Evolutionary conservation across 2,888 invertebrate genomes (phyloP).

Genomic region (Sesia bembeciformis): DNA sequence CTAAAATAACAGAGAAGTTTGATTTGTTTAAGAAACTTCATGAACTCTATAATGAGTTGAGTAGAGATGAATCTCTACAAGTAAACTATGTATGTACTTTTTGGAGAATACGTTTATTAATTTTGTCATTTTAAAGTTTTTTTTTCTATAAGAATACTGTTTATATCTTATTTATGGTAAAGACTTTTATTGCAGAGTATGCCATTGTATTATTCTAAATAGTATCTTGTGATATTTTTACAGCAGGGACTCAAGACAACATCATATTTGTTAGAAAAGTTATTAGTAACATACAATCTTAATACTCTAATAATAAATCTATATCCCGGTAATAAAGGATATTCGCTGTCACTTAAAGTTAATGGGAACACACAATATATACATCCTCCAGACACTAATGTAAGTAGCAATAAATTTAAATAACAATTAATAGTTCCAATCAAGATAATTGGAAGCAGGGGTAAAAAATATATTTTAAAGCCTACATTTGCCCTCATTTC

Average conservation of each 20-base stretch:
- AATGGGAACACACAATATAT: conserved; percentile 70
- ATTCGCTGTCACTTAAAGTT: conserved; percentile 80
- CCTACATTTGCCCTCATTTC: no score
- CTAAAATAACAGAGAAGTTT: conserved; percentile 56
- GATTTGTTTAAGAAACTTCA: conserved; percentile 69
- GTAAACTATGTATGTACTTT: conserved; percentile 55
- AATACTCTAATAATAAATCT: conserved; percentile 93
- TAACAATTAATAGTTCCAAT: no score
- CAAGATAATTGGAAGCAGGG: no score
- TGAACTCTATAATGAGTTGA: conserved; percentile 64
- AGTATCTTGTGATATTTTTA: conserved; percentile 17
- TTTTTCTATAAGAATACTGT: neutral
- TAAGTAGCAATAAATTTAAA: conserved; percentile 25
- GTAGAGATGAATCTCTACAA: conserved; percentile 60
- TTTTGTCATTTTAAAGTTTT: neutral
- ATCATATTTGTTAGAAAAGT: conserved; percentile 86
- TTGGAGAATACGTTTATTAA: neutral
- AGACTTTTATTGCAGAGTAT: neutral
- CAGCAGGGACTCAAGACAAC: conserved; percentile 77
- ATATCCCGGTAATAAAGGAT: conserved; percentile 94
- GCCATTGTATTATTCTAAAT: neutral
- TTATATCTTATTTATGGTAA: neutral
- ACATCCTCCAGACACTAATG: conserved; percentile 58
- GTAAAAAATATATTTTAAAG: no score
- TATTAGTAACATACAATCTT: conserved; percentile 88